These are phyloP conservation scores for Bombus waltoni DNA, from an alignment of 1,140 invertebrate species.

Conservation along the genomic window DNA sequence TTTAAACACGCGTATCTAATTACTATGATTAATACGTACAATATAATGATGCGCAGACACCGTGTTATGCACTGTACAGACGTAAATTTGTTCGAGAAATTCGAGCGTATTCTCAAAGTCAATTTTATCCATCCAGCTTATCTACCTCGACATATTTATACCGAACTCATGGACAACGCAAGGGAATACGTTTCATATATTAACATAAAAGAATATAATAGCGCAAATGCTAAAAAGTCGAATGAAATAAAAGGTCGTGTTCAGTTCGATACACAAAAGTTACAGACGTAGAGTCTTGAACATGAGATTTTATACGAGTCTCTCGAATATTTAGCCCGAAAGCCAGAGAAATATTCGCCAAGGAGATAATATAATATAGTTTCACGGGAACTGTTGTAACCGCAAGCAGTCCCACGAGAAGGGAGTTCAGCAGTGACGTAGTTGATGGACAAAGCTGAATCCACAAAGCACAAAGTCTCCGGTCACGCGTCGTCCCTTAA, in stretches of 20 bases:
- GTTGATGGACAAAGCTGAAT: conserved; percentile 17
- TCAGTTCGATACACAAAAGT: not conserved
- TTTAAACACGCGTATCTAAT: no score
- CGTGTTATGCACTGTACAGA: no score
- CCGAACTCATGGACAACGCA: not conserved
- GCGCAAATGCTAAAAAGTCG: not conserved
- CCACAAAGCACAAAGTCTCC: not conserved
- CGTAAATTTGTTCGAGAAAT: no score
- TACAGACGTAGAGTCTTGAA: not conserved
- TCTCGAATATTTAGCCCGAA: not conserved
- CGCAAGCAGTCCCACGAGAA: conserved; percentile 29
- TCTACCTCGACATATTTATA: no score
- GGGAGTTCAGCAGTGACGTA: conserved; percentile 6
- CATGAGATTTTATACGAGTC: not conserved
- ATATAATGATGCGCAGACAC: no score
- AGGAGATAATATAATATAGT: conserved; percentile 1
- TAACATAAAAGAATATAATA: no score
- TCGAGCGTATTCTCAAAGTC: no score
- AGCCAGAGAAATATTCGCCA: not conserved
- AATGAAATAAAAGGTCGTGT: not conserved
- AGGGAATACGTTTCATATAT: not conserved
- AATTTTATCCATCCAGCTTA: no score
- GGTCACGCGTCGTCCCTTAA: conserved; percentile 42
- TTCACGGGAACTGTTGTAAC: not conserved
- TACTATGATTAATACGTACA: no score